Evolutionary conservation across 2,888 invertebrate species (phyloP).

Genomic region (Julus scandinavius): DNA sequence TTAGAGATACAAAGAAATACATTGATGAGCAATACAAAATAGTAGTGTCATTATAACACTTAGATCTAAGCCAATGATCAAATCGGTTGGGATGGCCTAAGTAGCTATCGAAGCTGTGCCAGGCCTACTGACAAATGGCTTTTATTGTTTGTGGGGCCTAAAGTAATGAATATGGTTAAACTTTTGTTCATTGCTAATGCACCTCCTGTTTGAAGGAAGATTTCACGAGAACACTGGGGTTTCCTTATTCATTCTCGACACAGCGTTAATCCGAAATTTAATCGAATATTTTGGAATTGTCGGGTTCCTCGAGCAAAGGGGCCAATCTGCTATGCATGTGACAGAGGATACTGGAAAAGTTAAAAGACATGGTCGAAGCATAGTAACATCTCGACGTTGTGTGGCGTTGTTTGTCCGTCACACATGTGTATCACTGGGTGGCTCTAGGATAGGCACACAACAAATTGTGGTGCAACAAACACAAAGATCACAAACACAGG

Average conservation of each 20-base stretch:
- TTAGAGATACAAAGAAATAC: slow-evolving; percentile 40
- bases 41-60: slow-evolving; percentile 14
- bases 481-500: slow-evolving; percentile 17
- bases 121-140: neutral
- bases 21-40: slow-evolving; percentile 44
- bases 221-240: neutral
- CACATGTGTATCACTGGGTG: slow-evolving; percentile 9
- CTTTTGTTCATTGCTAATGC: slow-evolving; percentile 15
- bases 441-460: slow-evolving; percentile 19
- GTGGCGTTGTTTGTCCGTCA: slow-evolving; percentile 26
- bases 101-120: slow-evolving; percentile 34
- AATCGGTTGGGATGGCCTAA: slow-evolving; percentile 36
- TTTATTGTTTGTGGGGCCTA: neutral
- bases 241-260: neutral
- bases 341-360: slow-evolving; percentile 1
- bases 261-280: neutral
- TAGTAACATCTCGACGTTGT: neutral
- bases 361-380: slow-evolving; percentile 1
- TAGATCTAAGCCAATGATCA: slow-evolving; percentile 36
- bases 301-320: neutral
- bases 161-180: slow-evolving; percentile 25
- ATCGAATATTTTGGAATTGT: slow-evolving; percentile 19
- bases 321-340: neutral
- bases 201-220: neutral
- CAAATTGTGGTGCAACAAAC: slow-evolving; percentile 42